phyloP scores from a whole-genome alignment of 2,888 invertebrate species.

The Melanostoma mellinum region DNA sequence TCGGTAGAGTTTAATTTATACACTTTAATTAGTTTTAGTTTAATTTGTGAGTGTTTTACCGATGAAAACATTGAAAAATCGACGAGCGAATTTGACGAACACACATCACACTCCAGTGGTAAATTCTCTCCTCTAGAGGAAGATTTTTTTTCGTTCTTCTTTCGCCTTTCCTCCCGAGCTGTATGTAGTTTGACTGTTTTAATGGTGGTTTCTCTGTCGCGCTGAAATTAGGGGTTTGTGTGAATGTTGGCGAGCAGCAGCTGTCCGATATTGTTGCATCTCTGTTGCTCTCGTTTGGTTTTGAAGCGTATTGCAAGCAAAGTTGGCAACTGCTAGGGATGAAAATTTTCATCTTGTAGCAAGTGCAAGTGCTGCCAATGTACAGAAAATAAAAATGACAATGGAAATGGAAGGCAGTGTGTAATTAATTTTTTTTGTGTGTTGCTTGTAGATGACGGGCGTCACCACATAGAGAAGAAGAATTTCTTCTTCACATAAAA shows the following conservation, averaged over 20 bases:
- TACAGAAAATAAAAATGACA: constrained; percentile 18
- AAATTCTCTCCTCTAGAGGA: constrained; percentile 74
- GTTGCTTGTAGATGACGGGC: constrained; percentile 59
- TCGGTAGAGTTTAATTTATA: constrained; percentile 50
- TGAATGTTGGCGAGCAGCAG: constrained; percentile 60
- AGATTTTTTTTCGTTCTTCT: constrained; percentile 47
- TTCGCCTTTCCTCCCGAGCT: constrained; percentile 30
- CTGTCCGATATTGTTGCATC: constrained; percentile 46
- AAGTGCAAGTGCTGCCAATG: constrained; percentile 49
- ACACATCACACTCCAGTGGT: constrained; percentile 75
- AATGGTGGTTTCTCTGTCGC: neutral
- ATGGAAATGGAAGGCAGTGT: constrained; percentile 62
- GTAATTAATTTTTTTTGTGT: constrained; percentile 33
- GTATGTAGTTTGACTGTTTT: neutral
- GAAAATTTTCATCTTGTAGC: constrained; percentile 44
- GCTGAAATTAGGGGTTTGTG: constrained; percentile 21
- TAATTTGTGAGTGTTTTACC: constrained; percentile 66
- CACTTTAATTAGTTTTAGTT: constrained; percentile 43
- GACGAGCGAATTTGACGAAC: constrained; percentile 75
- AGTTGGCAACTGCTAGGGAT: constrained; percentile 56
- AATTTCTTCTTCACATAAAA: constrained; percentile 19
- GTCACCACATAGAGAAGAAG: constrained; percentile 60
- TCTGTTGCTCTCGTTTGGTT: constrained; percentile 26
- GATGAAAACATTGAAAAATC: constrained; percentile 74
- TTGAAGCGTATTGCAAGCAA: constrained; percentile 37